phyloP scores from a whole-genome alignment of 2,797 vertebrate genomes.

The Babyrousa celebensis region DNA sequence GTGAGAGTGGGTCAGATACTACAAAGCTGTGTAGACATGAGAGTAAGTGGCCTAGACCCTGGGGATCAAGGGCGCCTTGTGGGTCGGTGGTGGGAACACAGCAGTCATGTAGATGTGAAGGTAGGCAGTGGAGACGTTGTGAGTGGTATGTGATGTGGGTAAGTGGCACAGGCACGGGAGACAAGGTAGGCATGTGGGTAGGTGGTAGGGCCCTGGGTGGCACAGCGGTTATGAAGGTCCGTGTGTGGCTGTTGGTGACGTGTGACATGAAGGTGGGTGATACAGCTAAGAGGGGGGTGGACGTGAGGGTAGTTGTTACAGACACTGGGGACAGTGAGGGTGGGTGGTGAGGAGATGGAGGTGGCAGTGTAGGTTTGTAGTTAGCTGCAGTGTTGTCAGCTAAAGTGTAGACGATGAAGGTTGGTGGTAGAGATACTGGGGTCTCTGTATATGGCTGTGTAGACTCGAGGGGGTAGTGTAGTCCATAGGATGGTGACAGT shows the following conservation, averaged over 20 bases:
- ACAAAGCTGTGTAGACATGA: neutral
- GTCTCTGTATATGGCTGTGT: too few species aligned
- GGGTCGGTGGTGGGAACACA: neutral
- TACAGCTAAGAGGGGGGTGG: neutral
- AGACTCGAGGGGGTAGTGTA: neutral
- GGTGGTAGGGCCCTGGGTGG: neutral
- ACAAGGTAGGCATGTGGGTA: neutral
- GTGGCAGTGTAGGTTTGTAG: neutral
- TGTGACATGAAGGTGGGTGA: neutral
- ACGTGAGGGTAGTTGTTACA: neutral
- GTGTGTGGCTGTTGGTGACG: neutral
- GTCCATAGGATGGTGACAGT: neutral
- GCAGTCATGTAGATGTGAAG: neutral
- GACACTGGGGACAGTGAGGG: too few species aligned
- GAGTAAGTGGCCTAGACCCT: rapidly evolving
- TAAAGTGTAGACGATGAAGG: rapidly evolving
- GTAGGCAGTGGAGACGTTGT: rapidly evolving
- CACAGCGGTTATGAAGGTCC: too few species aligned
- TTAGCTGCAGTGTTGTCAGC: neutral
- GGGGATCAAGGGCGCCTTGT: rapidly evolving
- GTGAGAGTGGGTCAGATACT: neutral
- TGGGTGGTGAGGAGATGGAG: neutral
- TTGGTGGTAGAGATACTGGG: too few species aligned
- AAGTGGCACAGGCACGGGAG: neutral
- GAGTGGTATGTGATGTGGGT: neutral